phyloP scores from a whole-genome alignment of 2,797 vertebrate genomes.

The Chaenodraco wilsoni region DNA sequence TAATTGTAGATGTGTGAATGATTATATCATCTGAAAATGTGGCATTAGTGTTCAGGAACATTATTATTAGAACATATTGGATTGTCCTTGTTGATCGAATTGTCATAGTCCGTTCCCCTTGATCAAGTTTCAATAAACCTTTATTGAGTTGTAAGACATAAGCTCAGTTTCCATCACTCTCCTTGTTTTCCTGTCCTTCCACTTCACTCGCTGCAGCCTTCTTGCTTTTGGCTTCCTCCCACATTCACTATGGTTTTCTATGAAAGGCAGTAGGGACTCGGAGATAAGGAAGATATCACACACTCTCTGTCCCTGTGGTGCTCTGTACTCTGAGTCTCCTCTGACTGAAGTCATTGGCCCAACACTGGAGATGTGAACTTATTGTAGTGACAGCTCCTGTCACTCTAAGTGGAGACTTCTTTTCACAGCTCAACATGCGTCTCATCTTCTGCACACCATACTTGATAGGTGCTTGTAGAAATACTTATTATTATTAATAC shows the following conservation, averaged over 20 bases:
- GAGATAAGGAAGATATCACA: slow-evolving; percentile 11
- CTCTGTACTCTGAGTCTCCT: slow-evolving; percentile 32
- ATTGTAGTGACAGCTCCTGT: slow-evolving; percentile 60
- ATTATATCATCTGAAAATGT: background rate
- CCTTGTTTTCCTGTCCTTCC: too few species aligned
- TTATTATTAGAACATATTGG: background rate
- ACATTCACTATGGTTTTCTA: background rate
- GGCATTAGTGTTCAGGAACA: background rate
- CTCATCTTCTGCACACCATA: slow-evolving; percentile 3
- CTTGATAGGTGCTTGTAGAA: slow-evolving; percentile 3
- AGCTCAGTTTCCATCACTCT: too few species aligned
- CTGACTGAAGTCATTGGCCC: slow-evolving; percentile 58
- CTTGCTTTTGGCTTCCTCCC: background rate
- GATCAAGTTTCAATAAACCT: too few species aligned
- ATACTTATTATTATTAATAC: background rate
- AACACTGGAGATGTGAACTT: slow-evolving; percentile 38
- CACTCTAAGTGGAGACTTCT: slow-evolving; percentile 50
- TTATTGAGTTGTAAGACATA: too few species aligned
- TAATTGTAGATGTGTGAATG: background rate
- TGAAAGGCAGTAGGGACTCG: background rate
- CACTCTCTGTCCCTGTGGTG: slow-evolving; percentile 17
- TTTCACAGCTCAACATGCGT: slow-evolving; percentile 35
- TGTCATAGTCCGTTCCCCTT: too few species aligned
- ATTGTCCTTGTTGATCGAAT: too few species aligned
- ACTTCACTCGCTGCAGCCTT: background rate